Conservation (phyloP, 1,140 invertebrate genomes). For the Drosophila lowei region DNA sequence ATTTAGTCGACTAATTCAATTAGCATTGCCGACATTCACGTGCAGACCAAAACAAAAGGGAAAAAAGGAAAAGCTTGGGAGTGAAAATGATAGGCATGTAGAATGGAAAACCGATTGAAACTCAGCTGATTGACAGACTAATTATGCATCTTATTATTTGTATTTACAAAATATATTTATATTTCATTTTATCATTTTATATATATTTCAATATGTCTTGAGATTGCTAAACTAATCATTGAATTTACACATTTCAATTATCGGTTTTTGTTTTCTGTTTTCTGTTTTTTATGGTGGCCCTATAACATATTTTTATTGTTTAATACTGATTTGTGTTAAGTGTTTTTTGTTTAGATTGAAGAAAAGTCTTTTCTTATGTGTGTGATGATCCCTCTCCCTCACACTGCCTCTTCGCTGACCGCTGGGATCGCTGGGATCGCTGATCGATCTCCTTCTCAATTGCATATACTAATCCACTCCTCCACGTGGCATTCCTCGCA, state of each 20-base stretch:
- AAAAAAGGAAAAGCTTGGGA: background rate
- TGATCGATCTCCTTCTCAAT: constrained; percentile 83
- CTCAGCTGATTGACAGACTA: constrained; percentile 75
- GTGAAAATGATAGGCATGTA: background rate
- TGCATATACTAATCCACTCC: constrained; percentile 93
- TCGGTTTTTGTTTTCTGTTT: constrained; percentile 10
- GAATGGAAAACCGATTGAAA: constrained; percentile 49
- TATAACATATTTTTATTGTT: constrained; percentile 38
- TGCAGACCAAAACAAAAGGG: constrained; percentile 33
- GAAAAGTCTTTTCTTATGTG: constrained; percentile 54
- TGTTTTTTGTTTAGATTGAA: constrained; percentile 43
- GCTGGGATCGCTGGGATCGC: background rate
- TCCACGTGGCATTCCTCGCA: constrained; percentile 92
- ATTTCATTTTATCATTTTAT: constrained; percentile 1
- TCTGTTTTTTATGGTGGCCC: constrained; percentile 12
- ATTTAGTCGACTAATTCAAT: constrained; percentile 74
- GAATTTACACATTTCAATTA: constrained; percentile 48
- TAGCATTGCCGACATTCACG: constrained; percentile 64
- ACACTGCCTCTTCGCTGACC: no score
- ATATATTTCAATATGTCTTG: constrained; percentile 35
- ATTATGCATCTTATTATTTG: constrained; percentile 72
- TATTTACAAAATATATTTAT: constrained; percentile 69
- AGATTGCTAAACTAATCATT: constrained; percentile 62
- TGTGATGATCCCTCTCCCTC: no score
- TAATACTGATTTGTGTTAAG: constrained; percentile 55